phyloP scores from a whole-genome alignment of 2,797 vertebrate genomes.

The Sebastes melanostomus region DNA sequence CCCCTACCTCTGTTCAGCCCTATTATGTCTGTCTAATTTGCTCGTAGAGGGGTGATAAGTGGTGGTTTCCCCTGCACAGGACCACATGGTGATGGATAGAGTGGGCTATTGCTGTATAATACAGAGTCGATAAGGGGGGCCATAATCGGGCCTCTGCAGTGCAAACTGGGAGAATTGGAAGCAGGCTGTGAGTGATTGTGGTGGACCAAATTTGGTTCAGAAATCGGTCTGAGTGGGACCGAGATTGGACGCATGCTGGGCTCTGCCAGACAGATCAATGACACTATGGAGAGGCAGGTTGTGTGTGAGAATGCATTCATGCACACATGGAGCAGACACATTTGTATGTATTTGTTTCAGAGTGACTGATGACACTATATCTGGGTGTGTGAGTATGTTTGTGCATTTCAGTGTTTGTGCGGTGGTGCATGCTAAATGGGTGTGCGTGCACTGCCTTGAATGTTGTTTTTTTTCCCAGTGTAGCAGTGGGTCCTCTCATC shows the following conservation, averaged over 20 bases:
- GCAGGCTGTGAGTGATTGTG: slow-evolving; percentile 12
- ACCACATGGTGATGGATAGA: slow-evolving; percentile 43
- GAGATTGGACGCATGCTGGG: neutral
- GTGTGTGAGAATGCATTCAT: slow-evolving; percentile 10
- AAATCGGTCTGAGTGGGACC: slow-evolving; percentile 4
- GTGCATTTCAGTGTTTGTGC: slow-evolving; percentile 21
- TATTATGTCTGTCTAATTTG: slow-evolving; percentile 59
- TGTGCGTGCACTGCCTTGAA: slow-evolving; percentile 4
- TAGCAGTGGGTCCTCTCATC: slow-evolving; percentile 37
- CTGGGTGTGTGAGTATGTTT: slow-evolving; percentile 13
- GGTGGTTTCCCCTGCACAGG: slow-evolving; percentile 34
- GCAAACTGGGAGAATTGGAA: slow-evolving; percentile 14
- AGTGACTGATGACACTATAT: slow-evolving; percentile 16
- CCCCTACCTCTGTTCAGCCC: slow-evolving; percentile 33
- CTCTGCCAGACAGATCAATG: neutral
- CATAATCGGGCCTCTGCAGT: slow-evolving; percentile 22
- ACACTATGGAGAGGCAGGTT: neutral
- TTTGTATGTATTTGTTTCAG: slow-evolving; percentile 22
- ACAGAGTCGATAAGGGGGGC: slow-evolving; percentile 18
- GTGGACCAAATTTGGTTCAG: slow-evolving; percentile 15
- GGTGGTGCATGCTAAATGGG: slow-evolving; percentile 32
- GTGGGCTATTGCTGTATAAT: slow-evolving; percentile 24
- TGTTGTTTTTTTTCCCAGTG: slow-evolving; percentile 46
- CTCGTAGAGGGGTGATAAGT: slow-evolving; percentile 59
- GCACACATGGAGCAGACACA: neutral